Evolutionary conservation across 2,113 vertebrate species (phyloP).

Genomic region (Oreochromis spilurus): DNA sequence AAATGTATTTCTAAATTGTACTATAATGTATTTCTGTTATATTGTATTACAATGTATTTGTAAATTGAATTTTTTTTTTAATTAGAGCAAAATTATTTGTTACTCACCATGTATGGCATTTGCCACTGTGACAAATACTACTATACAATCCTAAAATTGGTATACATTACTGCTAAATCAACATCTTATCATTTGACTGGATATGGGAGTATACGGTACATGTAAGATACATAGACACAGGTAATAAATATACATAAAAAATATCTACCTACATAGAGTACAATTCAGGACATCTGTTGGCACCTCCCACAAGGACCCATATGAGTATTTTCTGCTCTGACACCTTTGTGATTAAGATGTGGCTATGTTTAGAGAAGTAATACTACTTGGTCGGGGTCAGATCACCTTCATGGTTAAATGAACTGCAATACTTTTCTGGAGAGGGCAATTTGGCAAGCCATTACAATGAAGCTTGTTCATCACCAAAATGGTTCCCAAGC

Average conservation of each 20-base stretch:
- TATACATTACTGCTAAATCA: background rate
- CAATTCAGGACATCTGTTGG: slow-evolving; percentile 7
- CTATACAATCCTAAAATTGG: background rate
- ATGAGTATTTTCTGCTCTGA: slow-evolving; percentile 39
- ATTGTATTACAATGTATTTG: background rate
- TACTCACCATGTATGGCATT: background rate
- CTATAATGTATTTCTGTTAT: background rate
- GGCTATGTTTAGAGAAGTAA: slow-evolving; percentile 36
- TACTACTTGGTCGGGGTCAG: slow-evolving; percentile 1
- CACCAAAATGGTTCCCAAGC: background rate
- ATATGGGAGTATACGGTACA: background rate
- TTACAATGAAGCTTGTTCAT: background rate
- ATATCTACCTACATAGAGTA: background rate
- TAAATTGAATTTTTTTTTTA: background rate
- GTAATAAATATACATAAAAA: background rate
- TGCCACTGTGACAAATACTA: background rate
- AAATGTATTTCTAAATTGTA: background rate
- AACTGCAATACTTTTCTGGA: background rate
- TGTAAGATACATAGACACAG: background rate
- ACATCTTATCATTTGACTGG: background rate
- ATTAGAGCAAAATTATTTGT: background rate
- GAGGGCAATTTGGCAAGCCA: background rate
- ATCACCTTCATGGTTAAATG: slow-evolving; percentile 41
- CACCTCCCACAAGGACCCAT: slow-evolving; percentile 20
- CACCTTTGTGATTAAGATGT: slow-evolving; percentile 34